phyloP scores from a whole-genome alignment of 2,888 invertebrate genomes.

The Ellobium chinense region DNA sequence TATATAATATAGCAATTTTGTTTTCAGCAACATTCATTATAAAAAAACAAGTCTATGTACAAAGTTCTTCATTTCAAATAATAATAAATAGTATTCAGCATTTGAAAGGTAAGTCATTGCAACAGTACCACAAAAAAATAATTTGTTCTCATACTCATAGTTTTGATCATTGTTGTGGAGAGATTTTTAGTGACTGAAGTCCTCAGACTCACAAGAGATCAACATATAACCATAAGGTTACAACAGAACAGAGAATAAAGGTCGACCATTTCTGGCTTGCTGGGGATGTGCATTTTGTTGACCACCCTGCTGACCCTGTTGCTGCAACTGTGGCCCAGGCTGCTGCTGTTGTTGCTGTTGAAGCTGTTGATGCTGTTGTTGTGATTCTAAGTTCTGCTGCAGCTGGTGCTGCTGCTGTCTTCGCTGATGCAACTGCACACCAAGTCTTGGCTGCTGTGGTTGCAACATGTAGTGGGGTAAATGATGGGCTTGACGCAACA shows the following conservation, averaged over 20 bases:
- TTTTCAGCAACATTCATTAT: no score
- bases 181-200: no score
- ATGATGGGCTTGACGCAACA: constrained; percentile 24
- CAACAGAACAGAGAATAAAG: constrained; percentile 52
- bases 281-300: constrained; percentile 13
- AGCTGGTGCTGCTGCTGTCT: constrained; percentile 36
- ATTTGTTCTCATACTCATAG: no score
- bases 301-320: constrained; percentile 15
- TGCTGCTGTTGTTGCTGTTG: constrained; percentile 37
- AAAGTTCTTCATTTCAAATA: no score
- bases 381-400: constrained; percentile 36
- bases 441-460: constrained; percentile 36
- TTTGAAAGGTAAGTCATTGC: no score
- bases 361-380: constrained; percentile 39
- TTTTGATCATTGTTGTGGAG: no score
- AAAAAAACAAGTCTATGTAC: no score
- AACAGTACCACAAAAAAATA: neutral
- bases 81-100: no score
- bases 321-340: constrained; percentile 34
- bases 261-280: constrained; percentile 42
- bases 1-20: no score
- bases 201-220: no score
- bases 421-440: constrained; percentile 31
- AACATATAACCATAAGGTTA: no score
- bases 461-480: constrained; percentile 34